Percentiles rank a stretch among this genome's conserved stretches.
These are phyloP conservation scores for Xylocampa areola DNA, from an alignment of 2,888 invertebrate genomes.

Conservation along the genomic window DNA sequence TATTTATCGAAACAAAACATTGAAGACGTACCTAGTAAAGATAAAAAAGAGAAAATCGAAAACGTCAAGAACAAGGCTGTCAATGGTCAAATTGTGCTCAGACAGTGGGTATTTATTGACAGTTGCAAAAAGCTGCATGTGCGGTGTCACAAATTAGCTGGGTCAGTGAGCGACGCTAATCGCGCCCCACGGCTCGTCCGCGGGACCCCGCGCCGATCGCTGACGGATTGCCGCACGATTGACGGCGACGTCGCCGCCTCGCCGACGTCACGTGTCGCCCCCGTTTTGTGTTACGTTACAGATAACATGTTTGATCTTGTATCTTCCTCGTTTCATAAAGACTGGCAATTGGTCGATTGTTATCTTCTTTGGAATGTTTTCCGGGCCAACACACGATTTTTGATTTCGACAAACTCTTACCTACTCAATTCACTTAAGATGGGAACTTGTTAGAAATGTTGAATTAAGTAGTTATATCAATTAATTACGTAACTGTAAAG, in stretches of 20 bases:
- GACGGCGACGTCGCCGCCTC: slow-evolving; percentile 56
- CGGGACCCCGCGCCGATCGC: slow-evolving; percentile 59
- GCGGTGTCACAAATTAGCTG: slow-evolving; percentile 72
- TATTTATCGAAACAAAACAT: too few species aligned
- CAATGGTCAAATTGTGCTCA: slow-evolving; percentile 25
- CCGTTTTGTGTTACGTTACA: slow-evolving; percentile 55
- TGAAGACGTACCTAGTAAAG: too few species aligned
- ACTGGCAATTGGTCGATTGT: slow-evolving; percentile 26
- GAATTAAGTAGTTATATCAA: not conserved
- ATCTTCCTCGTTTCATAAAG: slow-evolving; percentile 28
- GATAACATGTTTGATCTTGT: slow-evolving; percentile 65
- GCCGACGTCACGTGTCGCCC: slow-evolving; percentile 67
- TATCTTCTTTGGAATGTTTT: slow-evolving; percentile 6
- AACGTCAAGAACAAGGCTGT: not conserved
- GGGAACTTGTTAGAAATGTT: not conserved
- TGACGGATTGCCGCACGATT: slow-evolving; percentile 83
- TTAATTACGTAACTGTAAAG: too few species aligned
- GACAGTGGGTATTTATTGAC: slow-evolving; percentile 25
- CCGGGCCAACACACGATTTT: not conserved
- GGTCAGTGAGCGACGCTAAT: slow-evolving; percentile 65
- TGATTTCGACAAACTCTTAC: not conserved
- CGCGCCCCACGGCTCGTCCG: slow-evolving; percentile 62
- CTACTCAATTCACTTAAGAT: not conserved
- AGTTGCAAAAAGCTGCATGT: slow-evolving; percentile 52
- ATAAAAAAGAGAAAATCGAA: not conserved